Evolutionary conservation across 2,888 invertebrate species (phyloP), one percentile per base, ranked within the genome.

Genomic region (Gortyna flavago): DNA sequence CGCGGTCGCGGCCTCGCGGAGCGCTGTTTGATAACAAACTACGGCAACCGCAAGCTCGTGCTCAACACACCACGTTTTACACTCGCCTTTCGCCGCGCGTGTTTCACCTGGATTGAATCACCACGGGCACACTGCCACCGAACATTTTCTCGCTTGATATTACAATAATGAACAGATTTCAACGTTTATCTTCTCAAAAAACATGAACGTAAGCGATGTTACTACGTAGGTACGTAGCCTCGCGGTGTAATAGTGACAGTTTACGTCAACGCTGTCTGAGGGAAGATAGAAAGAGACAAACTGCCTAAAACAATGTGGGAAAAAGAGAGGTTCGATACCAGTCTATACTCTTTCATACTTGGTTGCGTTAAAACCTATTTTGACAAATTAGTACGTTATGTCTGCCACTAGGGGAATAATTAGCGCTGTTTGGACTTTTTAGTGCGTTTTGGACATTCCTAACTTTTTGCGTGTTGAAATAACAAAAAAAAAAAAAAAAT

Each of bases 381-480:
- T 96, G 96, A 96, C 96, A 94, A 96, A 94, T 93, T 95, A 95
- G 93, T 96, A 84, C 94, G 67, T 2, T 90, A 90, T 93, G 95
- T 95, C 95, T 96, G 92, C 96, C 96, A 93, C 95, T 88, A 95
- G 96, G 91, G 83, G 95, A 78, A 75, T 79, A 83, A 82, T 72
- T 32, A 70, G 84, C 95, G 94, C 93, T 93, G 88, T 82, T 82
- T 79, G 32, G 29, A 79, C 57, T 70, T 54, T 81, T 89, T 91
- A 92, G 92, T 95, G 89, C 94, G 80, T 91, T 93, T 86, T 71
- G 81, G 41, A 79, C 72, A 72, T 85, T 80, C 75, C 65, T 62
- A 51, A 18, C 13, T 48, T 61, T 76, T 41, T 32, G 25, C 38
- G 54, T 68, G 38, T 54, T 25, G 16, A 80, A 80, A 5, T n/a